Evolutionary conservation across 2,888 invertebrate genomes (phyloP).

Genomic region (Drosophila falleni): DNA sequence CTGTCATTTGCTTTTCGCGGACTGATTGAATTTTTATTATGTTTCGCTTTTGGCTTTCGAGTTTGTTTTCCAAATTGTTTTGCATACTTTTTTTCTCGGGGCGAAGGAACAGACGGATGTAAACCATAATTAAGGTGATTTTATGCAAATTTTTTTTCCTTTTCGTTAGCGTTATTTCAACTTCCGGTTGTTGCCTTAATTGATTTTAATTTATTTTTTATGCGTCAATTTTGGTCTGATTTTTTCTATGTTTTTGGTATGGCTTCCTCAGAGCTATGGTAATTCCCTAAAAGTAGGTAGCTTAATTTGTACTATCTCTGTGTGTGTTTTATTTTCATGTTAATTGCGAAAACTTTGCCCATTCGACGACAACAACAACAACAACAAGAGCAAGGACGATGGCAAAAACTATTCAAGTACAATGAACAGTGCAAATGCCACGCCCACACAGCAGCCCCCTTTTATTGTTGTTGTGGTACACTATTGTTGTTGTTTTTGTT

Average conservation of each 20-base stretch:
- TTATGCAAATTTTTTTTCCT: constrained; percentile 68
- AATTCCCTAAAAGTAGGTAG: constrained; percentile 45
- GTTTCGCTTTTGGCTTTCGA: constrained; percentile 49
- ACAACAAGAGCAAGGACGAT: constrained; percentile 9
- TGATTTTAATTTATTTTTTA: constrained; percentile 80
- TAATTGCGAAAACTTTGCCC: constrained; percentile 71
- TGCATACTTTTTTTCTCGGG: constrained; percentile 54
- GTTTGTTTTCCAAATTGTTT: constrained; percentile 52
- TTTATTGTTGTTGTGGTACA: constrained; percentile 25
- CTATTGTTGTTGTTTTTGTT: constrained; percentile 3
- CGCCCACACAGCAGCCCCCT: constrained; percentile 39
- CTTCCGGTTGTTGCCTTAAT: constrained; percentile 61
- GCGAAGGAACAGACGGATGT: constrained; percentile 46
- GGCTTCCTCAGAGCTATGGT: constrained; percentile 32
- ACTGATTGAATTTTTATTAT: constrained; percentile 80
- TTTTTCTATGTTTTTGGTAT: not conserved
- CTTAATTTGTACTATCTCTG: constrained; percentile 28
- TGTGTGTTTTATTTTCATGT: constrained; percentile 62
- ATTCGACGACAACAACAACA: constrained; percentile 35
- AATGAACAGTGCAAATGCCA: constrained; percentile 53
- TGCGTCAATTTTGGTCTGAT: constrained; percentile 20
- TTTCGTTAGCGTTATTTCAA: constrained; percentile 37
- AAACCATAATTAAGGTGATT: constrained; percentile 79
- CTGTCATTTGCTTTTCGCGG: constrained; percentile 46
- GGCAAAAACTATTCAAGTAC: constrained; percentile 68